These are phyloP conservation scores for Gulo gulo DNA, from an alignment of 2,113 vertebrate genomes.

Conservation along the genomic window DNA sequence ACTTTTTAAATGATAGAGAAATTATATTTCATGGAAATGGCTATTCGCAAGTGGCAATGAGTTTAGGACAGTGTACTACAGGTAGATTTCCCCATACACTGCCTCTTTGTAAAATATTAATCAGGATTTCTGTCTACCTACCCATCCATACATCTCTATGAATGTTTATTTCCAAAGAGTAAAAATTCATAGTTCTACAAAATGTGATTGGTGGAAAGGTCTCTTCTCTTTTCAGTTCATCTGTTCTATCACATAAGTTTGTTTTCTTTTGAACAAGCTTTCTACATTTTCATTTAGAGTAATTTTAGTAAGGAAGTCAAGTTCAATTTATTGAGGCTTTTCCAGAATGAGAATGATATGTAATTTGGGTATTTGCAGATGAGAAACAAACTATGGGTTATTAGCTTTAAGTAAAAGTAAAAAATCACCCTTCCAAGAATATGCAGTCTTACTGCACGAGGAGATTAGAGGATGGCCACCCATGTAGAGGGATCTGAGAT, in stretches of 20 bases:
- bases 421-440: background rate
- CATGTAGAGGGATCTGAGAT: background rate
- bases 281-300: constrained; percentile 5
- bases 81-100: background rate
- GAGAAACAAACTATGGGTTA: background rate
- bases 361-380: background rate
- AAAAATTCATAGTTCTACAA: background rate
- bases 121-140: background rate
- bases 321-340: constrained; percentile 23
- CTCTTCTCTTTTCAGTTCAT: constrained; percentile 24
- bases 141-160: background rate
- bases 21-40: background rate
- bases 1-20: background rate
- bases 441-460: background rate
- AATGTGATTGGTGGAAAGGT: background rate
- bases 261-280: constrained; percentile 28
- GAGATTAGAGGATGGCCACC: background rate
- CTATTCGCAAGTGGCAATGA: background rate
- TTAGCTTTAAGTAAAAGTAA: background rate
- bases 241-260: background rate
- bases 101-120: background rate
- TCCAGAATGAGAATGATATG: background rate
- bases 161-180: background rate
- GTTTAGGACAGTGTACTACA: background rate
- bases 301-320: constrained; percentile 23